phyloP scores from a whole-genome alignment of 2,797 vertebrate genomes.

The Gallinago solitaria region DNA sequence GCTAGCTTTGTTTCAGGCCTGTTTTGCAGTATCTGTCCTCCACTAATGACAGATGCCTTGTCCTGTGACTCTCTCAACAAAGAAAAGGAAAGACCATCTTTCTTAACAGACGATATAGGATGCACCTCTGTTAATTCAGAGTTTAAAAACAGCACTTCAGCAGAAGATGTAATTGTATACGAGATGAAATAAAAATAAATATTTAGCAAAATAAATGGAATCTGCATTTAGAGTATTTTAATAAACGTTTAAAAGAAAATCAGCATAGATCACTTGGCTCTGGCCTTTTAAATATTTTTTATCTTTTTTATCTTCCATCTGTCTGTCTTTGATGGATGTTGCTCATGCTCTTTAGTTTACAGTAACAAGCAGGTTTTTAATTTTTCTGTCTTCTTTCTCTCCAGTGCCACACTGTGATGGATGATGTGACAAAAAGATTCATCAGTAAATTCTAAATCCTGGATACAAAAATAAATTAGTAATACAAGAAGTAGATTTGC shows the following conservation, averaged over 20 bases:
- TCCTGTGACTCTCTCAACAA: neutral
- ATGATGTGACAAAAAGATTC: constrained; percentile 50
- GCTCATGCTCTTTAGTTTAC: constrained; percentile 53
- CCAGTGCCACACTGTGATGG: constrained; percentile 16
- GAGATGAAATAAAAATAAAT: constrained; percentile 30
- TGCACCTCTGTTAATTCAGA: neutral
- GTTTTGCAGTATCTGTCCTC: neutral
- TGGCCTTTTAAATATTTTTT: neutral
- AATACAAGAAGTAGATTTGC: neutral
- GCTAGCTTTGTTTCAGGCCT: neutral
- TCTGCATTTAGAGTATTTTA: constrained; percentile 26
- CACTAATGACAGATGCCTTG: neutral
- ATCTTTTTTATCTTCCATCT: constrained; percentile 27
- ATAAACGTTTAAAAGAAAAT: constrained; percentile 38
- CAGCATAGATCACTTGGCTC: constrained; percentile 28
- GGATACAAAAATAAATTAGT: constrained; percentile 60
- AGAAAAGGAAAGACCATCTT: neutral
- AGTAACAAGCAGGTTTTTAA: constrained; percentile 62
- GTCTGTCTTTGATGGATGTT: constrained; percentile 60
- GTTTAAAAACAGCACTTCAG: neutral
- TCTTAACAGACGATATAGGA: neutral
- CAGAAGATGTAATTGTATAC: neutral
- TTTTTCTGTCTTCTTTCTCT: constrained; percentile 37
- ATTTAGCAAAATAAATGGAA: constrained; percentile 16
- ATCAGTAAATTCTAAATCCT: constrained; percentile 21